These are phyloP conservation scores for Peromyscus eremicus DNA, from an alignment of 2,797 vertebrate species.

Conservation along the genomic window DNA sequence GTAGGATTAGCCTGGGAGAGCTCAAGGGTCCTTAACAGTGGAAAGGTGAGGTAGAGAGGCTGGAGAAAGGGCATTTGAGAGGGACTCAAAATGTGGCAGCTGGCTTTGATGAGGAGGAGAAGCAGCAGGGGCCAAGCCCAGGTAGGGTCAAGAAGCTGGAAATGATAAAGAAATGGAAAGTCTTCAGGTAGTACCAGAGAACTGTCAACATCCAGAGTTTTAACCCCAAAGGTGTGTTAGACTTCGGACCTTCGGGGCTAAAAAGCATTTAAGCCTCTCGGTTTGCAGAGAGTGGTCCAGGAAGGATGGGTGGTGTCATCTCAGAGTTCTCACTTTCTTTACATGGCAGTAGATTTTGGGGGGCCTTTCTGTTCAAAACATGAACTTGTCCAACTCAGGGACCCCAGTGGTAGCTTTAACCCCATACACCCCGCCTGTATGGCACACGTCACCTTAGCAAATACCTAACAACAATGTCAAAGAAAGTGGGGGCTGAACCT, in stretches of 20 bases:
- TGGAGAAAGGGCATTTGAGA: background rate
- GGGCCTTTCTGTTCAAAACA: background rate
- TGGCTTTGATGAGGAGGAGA: background rate
- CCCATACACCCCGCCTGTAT: background rate
- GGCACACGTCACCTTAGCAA: background rate
- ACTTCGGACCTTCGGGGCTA: background rate
- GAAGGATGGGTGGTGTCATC: background rate
- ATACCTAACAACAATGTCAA: conserved; percentile 5
- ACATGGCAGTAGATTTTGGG: background rate
- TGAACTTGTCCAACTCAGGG: background rate
- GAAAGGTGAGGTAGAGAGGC: background rate
- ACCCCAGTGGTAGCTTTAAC: background rate
- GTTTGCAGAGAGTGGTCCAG: background rate
- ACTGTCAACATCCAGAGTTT: background rate
- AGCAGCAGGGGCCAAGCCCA: background rate
- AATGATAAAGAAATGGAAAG: background rate
- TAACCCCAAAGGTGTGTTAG: background rate
- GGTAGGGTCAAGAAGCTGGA: background rate
- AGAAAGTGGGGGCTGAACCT: background rate
- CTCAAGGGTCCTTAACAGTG: background rate
- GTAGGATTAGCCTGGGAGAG: background rate
- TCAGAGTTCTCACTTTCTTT: background rate
- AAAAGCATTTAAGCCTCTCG: background rate
- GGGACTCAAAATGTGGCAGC: background rate
- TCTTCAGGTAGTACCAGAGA: background rate